Base-by-base conservation (phyloP, 2,888 invertebrate genomes). In the Cybosia mesomella region DNA sequence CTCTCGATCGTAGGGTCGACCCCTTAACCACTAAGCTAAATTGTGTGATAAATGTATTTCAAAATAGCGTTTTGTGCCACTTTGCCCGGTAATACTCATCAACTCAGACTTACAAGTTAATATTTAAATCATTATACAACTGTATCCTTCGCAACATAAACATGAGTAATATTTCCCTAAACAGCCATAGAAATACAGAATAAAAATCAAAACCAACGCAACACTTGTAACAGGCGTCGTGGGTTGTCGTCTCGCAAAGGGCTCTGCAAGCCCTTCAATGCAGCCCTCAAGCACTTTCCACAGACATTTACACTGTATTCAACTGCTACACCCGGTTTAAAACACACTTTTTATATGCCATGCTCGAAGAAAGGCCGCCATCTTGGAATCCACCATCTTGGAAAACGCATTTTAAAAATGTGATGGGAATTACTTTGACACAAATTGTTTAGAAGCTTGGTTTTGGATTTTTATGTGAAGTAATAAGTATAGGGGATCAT, bases 221-320 rank as follows among this genome's bases (percentile, higher is more conserved):
- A 70, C 74, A 72, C 74, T 73, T 76, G 73, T 71, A 57, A 54
- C 64, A 65, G 62, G 53, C 71, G 68, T 67, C 67, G 76, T 70
- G 67, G 80, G 77, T 74, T 75, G 70, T 72, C 83, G 79, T 72
- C 81, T 74, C 58, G 59, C 63, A 43, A 28, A 83, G 84, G 64
- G 61, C 71, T 59, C 80, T 80, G 54, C 58, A 67, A 69, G 55
- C 62, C 53, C 81, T 80, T 79, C 63, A 79, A 75, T 71, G 68
- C 72, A 39, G 60, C 71, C 73, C 81, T 79, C 67, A 53, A 79
- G 77, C 76, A 49, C 67, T 82, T 74, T 80, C 81, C 69, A 67
- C 79, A 79, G 82, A 82, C 78, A 83, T 82, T 82, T 80, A 79
- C 82, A 79, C 79, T 73, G 76, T 80, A 77, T 79, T 82, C 79